Evolutionary conservation across 2,797 vertebrate genomes (phyloP).

Genomic region (Coregonus ussuriensis): DNA sequence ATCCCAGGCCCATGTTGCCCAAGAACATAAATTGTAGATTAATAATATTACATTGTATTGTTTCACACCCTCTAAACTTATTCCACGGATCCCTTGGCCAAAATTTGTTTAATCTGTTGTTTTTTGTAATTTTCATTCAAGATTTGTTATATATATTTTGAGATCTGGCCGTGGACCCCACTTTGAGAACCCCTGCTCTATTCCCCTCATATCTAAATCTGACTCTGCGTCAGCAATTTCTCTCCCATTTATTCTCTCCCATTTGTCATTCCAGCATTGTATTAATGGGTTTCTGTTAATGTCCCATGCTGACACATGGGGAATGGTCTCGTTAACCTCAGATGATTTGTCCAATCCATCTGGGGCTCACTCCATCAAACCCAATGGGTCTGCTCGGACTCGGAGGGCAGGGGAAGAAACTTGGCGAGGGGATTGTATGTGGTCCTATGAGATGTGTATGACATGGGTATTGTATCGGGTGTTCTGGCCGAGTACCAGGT

Average conservation of each 20-base stretch:
- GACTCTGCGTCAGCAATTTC: constrained; percentile 39
- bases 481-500: not conserved
- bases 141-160: too few relatives aligned
- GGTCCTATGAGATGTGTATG: not conserved
- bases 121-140: too few relatives aligned
- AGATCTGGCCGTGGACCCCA: too few relatives aligned
- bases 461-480: not conserved
- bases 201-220: constrained; percentile 39
- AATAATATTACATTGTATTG: too few relatives aligned
- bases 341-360: constrained; percentile 31
- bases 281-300: constrained; percentile 39
- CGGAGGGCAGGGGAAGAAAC: constrained; percentile 14
- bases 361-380: constrained; percentile 27
- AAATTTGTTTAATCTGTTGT: too few relatives aligned
- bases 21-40: too few relatives aligned
- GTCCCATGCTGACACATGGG: constrained; percentile 47
- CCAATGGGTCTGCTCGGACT: constrained; percentile 5
- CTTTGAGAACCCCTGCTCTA: constrained; percentile 4
- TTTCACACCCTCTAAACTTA: too few relatives aligned
- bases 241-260: constrained; percentile 23
- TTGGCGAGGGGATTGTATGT: not conserved
- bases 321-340: constrained; percentile 42
- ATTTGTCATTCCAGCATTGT: constrained; percentile 31
- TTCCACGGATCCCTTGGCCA: too few relatives aligned
- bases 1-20: too few relatives aligned